These are phyloP conservation scores for Syngnathus floridae DNA, from an alignment of 2,113 vertebrate species.

Conservation along the genomic window DNA sequence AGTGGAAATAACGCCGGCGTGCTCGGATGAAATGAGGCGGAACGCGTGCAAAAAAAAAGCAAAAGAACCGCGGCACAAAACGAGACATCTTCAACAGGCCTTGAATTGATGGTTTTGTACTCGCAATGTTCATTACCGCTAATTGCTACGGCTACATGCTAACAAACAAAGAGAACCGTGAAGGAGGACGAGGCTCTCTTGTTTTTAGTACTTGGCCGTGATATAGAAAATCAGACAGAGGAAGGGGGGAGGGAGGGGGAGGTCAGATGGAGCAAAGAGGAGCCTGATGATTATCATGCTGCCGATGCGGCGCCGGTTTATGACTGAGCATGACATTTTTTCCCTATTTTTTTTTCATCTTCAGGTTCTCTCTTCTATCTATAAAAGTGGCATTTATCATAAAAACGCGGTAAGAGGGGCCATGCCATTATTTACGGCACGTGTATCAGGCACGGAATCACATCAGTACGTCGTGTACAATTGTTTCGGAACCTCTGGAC, in stretches of 20 bases:
- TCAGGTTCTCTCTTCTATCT: neutral
- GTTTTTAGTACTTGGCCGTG: neutral
- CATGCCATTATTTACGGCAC: neutral
- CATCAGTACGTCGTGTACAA: too few relatives aligned
- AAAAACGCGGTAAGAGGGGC: neutral
- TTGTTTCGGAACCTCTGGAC: too few relatives aligned
- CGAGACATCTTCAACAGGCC: neutral
- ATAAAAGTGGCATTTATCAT: neutral
- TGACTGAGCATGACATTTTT: neutral
- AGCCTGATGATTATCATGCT: neutral
- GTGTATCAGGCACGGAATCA: neutral
- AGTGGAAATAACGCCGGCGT: neutral
- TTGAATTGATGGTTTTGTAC: constrained; percentile 1
- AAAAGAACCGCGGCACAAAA: neutral
- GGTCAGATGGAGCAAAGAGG: neutral
- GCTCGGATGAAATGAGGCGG: constrained; percentile 5
- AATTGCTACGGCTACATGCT: neutral
- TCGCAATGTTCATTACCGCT: neutral
- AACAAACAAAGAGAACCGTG: neutral
- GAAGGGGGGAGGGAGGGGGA: too few relatives aligned
- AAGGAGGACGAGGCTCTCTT: neutral
- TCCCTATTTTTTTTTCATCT: neutral
- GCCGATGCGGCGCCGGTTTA: too few relatives aligned
- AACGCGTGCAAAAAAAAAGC: neutral
- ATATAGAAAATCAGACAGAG: neutral